Evolutionary conservation across 2,888 invertebrate species (phyloP), one percentile per base, ranked within the genome.

Genomic region (Elegia similella): DNA sequence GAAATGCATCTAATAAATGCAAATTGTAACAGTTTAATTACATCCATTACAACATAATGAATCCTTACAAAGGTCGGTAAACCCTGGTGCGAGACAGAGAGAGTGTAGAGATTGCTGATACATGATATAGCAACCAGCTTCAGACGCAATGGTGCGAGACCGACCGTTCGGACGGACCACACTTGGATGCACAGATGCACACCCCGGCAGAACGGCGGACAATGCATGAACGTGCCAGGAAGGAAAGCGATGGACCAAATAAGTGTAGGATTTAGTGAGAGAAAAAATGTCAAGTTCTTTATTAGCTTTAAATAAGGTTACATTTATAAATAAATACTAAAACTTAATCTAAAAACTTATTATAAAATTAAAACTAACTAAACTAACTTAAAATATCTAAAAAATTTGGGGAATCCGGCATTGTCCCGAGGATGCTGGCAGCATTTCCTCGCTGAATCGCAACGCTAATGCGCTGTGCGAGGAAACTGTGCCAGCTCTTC

Each of bases 71-170:
- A 55, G 54, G 54, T 55, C 54, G 17, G 32, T 55, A 55, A 32
- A 55, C 54, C 54, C 32, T 55, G 32, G 43, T 54, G 16, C 17
- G 30, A 53, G 42, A 13, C 29, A 30, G 44, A 55, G 42, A 52
- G 54, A 54, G 42, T 53, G 53, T 30, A 29, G 42, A 54, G 29
- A 54, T 44, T 54, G 54, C 30, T 43, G 44, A 55, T 55, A 44
- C 32, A 6, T 46, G 54, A 55, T 66, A 73, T 64, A 62, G 67
- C 59, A 63, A 54, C n/a, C 64, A 67, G 69, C 67, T 73, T 68
- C 62, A 64, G 64, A 75, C 60, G 82, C 86, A 82, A 83, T 86
- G 83, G 80, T 63, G 85, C 82, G 83, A 70, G 74, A 73, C 85
- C 75, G 73, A 79, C 80, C 83, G 83, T 77, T 78, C 72, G 71